phyloP scores from a whole-genome alignment of 2,888 invertebrate species.

The Cosmopolites sordidus region DNA sequence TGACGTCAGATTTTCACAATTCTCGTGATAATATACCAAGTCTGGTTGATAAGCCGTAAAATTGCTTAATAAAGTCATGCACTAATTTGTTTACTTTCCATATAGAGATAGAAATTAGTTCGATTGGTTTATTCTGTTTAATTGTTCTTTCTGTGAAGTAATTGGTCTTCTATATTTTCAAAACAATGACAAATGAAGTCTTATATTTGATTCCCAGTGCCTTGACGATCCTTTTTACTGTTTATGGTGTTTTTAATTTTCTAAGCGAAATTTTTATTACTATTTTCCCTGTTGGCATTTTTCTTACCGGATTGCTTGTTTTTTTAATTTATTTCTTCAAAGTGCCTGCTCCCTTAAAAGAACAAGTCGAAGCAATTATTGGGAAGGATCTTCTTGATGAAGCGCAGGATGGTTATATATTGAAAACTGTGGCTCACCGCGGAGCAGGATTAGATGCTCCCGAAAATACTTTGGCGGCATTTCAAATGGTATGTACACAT shows the following conservation, averaged over 20 bases:
- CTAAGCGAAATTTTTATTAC: constrained; percentile 38
- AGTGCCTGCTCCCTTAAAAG: constrained; percentile 50
- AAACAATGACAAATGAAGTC: constrained; percentile 31
- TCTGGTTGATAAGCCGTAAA: no score
- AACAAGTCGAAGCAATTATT: constrained; percentile 51
- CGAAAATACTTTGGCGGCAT: constrained; percentile 72
- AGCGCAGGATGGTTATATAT: constrained; percentile 48
- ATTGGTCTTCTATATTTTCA: not conserved
- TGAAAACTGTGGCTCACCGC: constrained; percentile 68
- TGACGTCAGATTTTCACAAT: no score
- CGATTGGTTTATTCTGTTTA: no score
- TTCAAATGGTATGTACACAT: constrained; percentile 60
- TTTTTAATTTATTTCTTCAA: constrained; percentile 50
- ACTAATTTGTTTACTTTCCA: no score
- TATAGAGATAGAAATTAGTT: no score
- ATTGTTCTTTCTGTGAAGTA: no score
- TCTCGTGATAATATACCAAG: no score
- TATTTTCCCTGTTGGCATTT: constrained; percentile 39
- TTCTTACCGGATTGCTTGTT: constrained; percentile 36
- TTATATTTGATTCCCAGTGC: constrained; percentile 31
- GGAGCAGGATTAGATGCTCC: constrained; percentile 74
- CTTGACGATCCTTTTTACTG: constrained; percentile 32
- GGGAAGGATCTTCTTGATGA: constrained; percentile 53
- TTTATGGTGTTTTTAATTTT: constrained; percentile 39
- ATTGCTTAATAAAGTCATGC: no score